Evolutionary conservation across 2,113 vertebrate genomes (phyloP).

Genomic region (Mormyrus lacerda): DNA sequence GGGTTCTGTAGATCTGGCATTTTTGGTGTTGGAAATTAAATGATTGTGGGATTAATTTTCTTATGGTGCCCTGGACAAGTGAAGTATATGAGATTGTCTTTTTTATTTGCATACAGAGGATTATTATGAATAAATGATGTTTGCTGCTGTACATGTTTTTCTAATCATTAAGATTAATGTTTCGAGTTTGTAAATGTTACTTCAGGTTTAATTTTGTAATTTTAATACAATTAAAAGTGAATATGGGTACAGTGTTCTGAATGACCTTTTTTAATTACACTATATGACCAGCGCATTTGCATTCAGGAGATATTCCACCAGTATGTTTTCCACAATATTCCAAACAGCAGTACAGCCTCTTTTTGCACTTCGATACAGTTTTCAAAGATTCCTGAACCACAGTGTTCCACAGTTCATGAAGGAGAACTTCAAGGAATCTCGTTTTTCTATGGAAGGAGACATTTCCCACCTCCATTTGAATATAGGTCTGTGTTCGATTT

Average conservation of each 20-base stretch:
- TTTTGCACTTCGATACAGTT: not conserved
- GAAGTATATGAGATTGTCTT: slow-evolving; percentile 22
- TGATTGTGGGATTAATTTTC: slow-evolving; percentile 12
- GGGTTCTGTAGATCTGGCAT: not conserved
- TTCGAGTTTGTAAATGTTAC: slow-evolving; percentile 5
- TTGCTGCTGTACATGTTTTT: not conserved
- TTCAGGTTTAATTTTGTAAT: not conserved
- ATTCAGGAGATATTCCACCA: not conserved
- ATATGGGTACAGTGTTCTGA: not conserved
- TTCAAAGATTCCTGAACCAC: not conserved
- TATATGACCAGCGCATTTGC: not conserved
- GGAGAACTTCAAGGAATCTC: not conserved
- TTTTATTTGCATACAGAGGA: slow-evolving; percentile 26
- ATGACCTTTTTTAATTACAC: not conserved
- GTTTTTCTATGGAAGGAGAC: not conserved
- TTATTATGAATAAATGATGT: slow-evolving; percentile 20
- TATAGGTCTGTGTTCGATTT: not conserved
- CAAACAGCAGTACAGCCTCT: not conserved
- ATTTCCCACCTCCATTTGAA: not conserved
- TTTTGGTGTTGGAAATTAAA: slow-evolving; percentile 30
- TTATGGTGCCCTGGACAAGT: slow-evolving; percentile 33
- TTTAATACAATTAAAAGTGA: slow-evolving; percentile 26
- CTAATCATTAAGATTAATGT: slow-evolving; percentile 9
- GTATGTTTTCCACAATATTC: not conserved
- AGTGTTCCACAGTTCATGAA: not conserved